Conservation (phyloP, 2,113 vertebrate genomes). For the Eclectus roratus region DNA sequence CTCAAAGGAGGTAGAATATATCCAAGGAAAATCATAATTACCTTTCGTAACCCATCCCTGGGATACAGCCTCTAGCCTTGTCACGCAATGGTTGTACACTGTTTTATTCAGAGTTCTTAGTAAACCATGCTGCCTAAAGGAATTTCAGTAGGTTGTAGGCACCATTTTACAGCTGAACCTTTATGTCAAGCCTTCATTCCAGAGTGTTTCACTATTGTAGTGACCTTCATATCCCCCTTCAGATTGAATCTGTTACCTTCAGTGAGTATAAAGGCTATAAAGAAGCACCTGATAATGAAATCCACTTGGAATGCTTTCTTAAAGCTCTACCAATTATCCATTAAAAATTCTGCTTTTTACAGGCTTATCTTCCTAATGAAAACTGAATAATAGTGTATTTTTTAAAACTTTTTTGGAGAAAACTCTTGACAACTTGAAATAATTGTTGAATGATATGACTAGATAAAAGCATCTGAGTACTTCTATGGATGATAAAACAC, state of each 20-base stretch:
- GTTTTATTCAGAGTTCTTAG: neutral
- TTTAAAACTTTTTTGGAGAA: neutral
- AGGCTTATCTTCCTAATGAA: slow-evolving; percentile 13
- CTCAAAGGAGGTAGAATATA: neutral
- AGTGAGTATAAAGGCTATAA: slow-evolving; percentile 57
- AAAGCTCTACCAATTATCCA: slow-evolving; percentile 53
- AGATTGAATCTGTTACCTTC: slow-evolving; percentile 59
- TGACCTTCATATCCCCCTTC: slow-evolving; percentile 53
- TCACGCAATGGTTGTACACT: neutral
- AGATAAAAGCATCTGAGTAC: slow-evolving; percentile 21
- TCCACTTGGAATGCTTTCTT: slow-evolving; percentile 62
- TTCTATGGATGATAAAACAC: neutral
- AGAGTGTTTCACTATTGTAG: neutral
- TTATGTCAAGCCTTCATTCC: slow-evolving; percentile 36
- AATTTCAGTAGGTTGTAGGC: neutral
- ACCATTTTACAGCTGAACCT: slow-evolving; percentile 5
- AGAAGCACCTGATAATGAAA: slow-evolving; percentile 69
- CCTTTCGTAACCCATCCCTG: neutral
- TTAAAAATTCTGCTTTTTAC: slow-evolving; percentile 3
- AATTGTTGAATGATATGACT: neutral
- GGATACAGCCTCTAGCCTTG: neutral
- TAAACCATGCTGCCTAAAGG: neutral
- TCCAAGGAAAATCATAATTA: neutral
- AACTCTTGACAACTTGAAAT: slow-evolving; percentile 17
- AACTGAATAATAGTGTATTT: neutral